These are phyloP conservation scores for Scotopteryx bipunctaria DNA, from an alignment of 2,888 invertebrate species.

Conservation along the genomic window DNA sequence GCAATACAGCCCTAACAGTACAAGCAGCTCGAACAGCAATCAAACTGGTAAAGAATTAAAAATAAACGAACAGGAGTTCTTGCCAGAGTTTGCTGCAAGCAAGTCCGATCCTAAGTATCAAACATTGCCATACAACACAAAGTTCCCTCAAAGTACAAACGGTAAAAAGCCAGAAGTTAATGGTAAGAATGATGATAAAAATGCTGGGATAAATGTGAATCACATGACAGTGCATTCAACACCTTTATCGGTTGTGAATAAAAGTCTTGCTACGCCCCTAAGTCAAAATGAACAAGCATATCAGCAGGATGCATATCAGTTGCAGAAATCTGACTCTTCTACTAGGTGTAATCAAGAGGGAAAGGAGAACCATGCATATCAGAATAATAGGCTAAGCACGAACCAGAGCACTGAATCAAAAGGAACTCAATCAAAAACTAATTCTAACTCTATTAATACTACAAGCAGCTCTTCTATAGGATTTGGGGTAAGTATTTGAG, in stretches of 20 bases:
- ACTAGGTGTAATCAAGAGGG: constrained; percentile 80
- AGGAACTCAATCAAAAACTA: constrained; percentile 64
- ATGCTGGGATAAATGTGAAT: constrained; percentile 71
- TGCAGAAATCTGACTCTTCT: constrained; percentile 80
- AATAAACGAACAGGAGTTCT: constrained; percentile 81
- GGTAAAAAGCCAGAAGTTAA: constrained; percentile 72
- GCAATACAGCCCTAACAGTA: constrained; percentile 83
- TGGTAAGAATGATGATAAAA: constrained; percentile 71
- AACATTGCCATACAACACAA: constrained; percentile 94
- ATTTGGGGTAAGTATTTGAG: constrained; percentile 68
- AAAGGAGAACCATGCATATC: constrained; percentile 83
- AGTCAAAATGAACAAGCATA: constrained; percentile 83
- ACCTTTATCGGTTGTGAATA: constrained; percentile 82
- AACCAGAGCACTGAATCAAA: constrained; percentile 71
- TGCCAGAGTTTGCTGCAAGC: constrained; percentile 88
- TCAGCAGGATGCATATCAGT: constrained; percentile 80
- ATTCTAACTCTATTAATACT: constrained; percentile 71
- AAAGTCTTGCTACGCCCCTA: constrained; percentile 86
- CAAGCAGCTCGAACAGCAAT: constrained; percentile 77
- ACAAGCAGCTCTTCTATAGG: constrained; percentile 73
- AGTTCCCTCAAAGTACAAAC: constrained; percentile 86
- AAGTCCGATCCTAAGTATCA: constrained; percentile 96
- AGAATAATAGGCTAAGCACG: constrained; percentile 76
- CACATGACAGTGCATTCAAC: constrained; percentile 83
- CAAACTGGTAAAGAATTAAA: constrained; percentile 77